These are phyloP conservation scores for Heptranchias perlo DNA, from an alignment of 2,113 vertebrate species.

Conservation along the genomic window DNA sequence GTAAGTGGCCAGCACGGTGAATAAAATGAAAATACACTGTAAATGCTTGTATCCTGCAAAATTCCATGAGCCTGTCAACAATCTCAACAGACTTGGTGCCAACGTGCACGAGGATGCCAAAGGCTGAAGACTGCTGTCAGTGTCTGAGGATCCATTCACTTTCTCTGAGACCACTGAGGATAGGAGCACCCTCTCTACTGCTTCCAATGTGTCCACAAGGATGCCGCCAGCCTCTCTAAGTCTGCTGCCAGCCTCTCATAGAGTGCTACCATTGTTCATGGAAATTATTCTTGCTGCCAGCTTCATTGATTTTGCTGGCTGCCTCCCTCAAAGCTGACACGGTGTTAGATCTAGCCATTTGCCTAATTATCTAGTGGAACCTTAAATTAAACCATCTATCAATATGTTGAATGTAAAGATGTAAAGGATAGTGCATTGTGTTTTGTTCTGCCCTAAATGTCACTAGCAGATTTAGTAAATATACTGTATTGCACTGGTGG, in stretches of 20 bases:
- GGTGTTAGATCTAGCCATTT: neutral
- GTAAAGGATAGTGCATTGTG: neutral
- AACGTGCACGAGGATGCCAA: neutral
- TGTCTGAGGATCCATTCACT: conserved; percentile 26
- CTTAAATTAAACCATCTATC: neutral
- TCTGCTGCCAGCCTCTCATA: neutral
- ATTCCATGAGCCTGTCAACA: conserved; percentile 20
- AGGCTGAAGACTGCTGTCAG: neutral
- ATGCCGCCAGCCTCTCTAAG: neutral
- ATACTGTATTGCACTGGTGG: neutral
- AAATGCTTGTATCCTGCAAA: neutral
- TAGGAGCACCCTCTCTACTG: neutral
- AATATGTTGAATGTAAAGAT: no score
- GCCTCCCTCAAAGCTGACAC: neutral
- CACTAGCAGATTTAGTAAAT: neutral
- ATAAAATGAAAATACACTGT: neutral
- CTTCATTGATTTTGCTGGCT: neutral
- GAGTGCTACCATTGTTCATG: neutral
- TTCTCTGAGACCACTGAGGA: neutral
- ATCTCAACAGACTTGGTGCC: neutral
- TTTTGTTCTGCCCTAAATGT: neutral
- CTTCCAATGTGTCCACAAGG: neutral
- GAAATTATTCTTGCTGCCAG: neutral
- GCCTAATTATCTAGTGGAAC: neutral
- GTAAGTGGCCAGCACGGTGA: neutral